These are phyloP conservation scores for Cossypha caffra DNA, from an alignment of 2,797 vertebrate species.

Conservation along the genomic window DNA sequence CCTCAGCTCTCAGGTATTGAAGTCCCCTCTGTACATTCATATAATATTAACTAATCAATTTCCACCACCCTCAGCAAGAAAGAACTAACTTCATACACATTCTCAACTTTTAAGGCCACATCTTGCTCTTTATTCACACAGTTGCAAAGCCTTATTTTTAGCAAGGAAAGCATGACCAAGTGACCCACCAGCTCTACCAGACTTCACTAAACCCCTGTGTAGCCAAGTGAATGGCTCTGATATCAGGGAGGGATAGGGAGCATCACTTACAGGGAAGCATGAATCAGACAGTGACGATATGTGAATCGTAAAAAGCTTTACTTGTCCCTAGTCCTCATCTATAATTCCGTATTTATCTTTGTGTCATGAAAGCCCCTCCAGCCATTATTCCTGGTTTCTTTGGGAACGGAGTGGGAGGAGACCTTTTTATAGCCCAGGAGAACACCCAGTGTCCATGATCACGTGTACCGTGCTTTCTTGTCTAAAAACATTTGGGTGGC, in stretches of 20 bases:
- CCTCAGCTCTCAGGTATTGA: not conserved
- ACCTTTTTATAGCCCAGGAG: not conserved
- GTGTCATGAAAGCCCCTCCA: not conserved
- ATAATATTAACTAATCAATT: not conserved
- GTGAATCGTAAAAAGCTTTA: not conserved
- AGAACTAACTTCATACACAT: not conserved
- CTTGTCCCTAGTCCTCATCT: not conserved
- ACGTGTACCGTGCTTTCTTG: not conserved
- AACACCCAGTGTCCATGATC: fast-evolving
- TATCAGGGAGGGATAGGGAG: not conserved
- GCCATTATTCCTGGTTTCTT: not conserved
- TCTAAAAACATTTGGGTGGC: not conserved
- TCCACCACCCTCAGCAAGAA: not conserved
- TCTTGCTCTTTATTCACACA: not conserved
- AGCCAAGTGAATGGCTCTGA: not conserved
- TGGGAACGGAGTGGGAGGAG: not conserved
- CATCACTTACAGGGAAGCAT: not conserved
- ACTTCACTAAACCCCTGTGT: fast-evolving
- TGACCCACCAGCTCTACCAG: not conserved
- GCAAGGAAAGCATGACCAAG: not conserved
- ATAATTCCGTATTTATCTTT: not conserved
- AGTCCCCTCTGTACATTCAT: not conserved
- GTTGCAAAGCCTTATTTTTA: not conserved
- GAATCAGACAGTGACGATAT: not conserved
- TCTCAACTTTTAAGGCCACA: not conserved